Evolutionary conservation across 2,888 invertebrate species (phyloP), one percentile per base, ranked within the genome.

Genomic region (Leptopilina drosophilae): DNA sequence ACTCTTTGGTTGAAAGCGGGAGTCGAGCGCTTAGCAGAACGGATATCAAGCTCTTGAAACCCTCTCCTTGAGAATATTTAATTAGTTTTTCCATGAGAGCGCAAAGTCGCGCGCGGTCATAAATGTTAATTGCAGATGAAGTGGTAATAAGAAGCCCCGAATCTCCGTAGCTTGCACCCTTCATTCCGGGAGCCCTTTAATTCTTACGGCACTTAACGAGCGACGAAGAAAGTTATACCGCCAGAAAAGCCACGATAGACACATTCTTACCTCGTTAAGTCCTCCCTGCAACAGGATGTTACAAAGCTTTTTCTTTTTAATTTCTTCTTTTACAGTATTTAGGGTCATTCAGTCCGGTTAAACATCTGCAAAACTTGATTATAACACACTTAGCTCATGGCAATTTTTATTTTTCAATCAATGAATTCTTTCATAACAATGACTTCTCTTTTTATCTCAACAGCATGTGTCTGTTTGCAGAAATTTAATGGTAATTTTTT

Each of bases 51-150:
- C 76, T 82, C 82, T 78, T 79, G 78, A 77, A 49, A 49, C 78
- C 67, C 67, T 78, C 82, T 82, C 82, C 85, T 85, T 81, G 81
- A 84, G 91, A 91, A 91, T 91, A 91, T 91, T 92, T 92, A 92
- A 92, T 92, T 92, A 91, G 91, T 91, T 91, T 91, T 91, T 91
- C 90, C 89, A 89, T 84, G 85, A 84, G 85, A 78, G 78, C 79
- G 85, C 84, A 78, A 77, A 82, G 84, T 84, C 85, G 83, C 84
- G 83, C 84, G 87, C 86, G 87, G 89, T 89, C 89, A 92, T 91
- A 91, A 91, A 92, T 92, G 91, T 91, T 91, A 92, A 92, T 92
- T 91, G 91, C 91, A 89, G 89, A 92, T 92, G 91, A 92, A 92
- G 91, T 91, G 91, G 91, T 91, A 90, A 90, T 91, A 91, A 91